Evolutionary conservation across 2,113 vertebrate genomes (phyloP), one percentile per base, ranked within the genome.

Genomic region (Acanthisitta chloris): DNA sequence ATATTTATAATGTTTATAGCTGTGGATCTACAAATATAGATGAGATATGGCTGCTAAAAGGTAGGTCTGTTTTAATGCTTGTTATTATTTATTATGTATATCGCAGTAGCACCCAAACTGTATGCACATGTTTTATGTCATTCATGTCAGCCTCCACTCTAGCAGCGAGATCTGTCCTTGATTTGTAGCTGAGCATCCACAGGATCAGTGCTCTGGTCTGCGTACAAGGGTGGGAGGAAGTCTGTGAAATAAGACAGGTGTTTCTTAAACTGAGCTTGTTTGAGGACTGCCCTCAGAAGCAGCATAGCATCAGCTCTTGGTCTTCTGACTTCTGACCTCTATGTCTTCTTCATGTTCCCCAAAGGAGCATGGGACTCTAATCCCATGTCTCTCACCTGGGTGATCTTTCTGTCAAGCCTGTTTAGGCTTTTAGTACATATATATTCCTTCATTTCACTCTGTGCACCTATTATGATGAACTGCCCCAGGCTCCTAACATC

Each of bases 11-110:
- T 0, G 0, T 57, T 96, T 93, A 70, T 33, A 62, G 20, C 38
- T 40, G 46, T 83, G 25, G 71, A 62, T 94, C 88, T 89, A 86
- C 48, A 85, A 81, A 90, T 79, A 72, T 7, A 90, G 74, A 70
- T 74, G 64, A 71, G 82, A 61, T 59, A 42, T n/a, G 33, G 61
- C 83, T 87, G 57, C 61, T 90, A 86, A 95, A 89, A 97, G n/a
- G 51, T 54, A 88, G 25, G 40, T 91, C 61, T 95, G 29, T 2
- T 88, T 88, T 79, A 69, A 76, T 54, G 51, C 38, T 62, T 78
- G 40, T 46, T 82, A 62, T 69, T 88, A 89, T 89, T 86, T 90
- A 66, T 87, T 85, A 45, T 43, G 38, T 18, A 79, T 69, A 55
- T 31, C 65, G 84, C 72, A 81, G 72, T 92, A 92, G 72, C 92